Base-by-base conservation (phyloP, 1,140 invertebrate species). In the Atta texana region DNA sequence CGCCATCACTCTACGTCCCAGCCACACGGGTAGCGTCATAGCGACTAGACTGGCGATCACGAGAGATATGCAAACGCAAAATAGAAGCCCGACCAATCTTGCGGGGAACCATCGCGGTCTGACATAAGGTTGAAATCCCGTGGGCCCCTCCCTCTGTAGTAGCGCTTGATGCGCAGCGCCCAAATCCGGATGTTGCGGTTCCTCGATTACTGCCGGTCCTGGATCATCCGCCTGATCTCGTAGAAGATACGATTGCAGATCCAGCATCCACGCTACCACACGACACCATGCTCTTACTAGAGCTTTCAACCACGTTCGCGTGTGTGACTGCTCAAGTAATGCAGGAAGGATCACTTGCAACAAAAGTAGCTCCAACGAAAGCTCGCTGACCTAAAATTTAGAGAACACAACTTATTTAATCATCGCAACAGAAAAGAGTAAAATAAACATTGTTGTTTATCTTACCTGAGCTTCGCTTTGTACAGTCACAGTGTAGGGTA, bases 321-420 rank as follows among this genome's bases (percentile, higher is more conserved):
- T 99, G 92, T 99, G 98, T 0, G 98, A 98, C 94, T 99, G 99
- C 93, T 99, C 99, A 57, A 99, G 95, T 64, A 99, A 95, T 0
- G 99, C 98, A 7, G 99, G 99, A 61, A 99, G 95, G 39, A 99
- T 98, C 24, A 99, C 98, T 96, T 99, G 98, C n/a, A 99, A 95
- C 6, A 99, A 94, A 6, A 99, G 95, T 39, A 99, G 94, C 93
- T 99, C 99, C 86, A 99, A 95, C 7, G 98, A 99, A 0, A 99
- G 95, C 95, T 99, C 99, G 95, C 97, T 98, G 16, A 98, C 97
- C 88, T 97, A 95, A 0, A 51, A 68, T 81, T 66, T 57, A 63
- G 78, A 92, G 4, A 28, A 85, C 16, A 24, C 8, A 18, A 24
- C 18, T 28, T 57, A 44, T 66, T 34, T 12, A 34, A 59, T 31